Percentiles rank a stretch among this genome's conserved stretches.
phyloP scores from a whole-genome alignment of 2,888 invertebrate species.

The Andrena minutula region DNA sequence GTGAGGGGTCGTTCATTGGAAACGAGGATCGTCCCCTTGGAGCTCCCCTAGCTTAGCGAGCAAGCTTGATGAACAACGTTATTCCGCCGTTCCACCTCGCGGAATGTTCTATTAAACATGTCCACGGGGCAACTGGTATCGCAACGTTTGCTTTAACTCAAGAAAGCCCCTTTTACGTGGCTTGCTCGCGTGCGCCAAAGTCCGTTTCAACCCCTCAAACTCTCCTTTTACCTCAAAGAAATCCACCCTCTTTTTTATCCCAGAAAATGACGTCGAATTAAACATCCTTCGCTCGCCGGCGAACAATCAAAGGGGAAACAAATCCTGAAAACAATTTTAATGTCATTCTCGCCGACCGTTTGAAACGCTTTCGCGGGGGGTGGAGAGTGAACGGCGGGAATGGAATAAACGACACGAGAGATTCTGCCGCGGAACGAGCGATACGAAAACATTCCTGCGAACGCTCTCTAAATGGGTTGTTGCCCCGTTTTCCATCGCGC shows the following conservation, averaged over 20 bases:
- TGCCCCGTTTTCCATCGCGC: not conserved
- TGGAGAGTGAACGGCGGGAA: not conserved
- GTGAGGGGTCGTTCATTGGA: conserved; percentile 15
- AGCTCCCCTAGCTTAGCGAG: conserved; percentile 3
- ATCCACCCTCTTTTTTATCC: not conserved
- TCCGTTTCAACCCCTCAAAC: not conserved
- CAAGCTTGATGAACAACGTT: not conserved
- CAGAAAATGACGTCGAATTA: not conserved
- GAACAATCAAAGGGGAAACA: not conserved
- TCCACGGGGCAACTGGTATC: conserved; percentile 1
- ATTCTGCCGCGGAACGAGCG: not conserved
- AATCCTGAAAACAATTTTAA: conserved; percentile 1
- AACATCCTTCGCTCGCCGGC: not conserved
- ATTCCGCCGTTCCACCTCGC: no score
- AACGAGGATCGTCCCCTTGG: conserved; percentile 9
- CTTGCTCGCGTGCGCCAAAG: not conserved
- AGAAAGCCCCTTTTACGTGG: not conserved
- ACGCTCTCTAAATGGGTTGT: not conserved
- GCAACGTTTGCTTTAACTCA: conserved; percentile 1
- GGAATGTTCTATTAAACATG: conserved; percentile 13
- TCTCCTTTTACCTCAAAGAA: conserved; percentile 1
- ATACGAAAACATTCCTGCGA: conserved; percentile 16
- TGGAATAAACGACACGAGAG: not conserved
- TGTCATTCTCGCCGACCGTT: conserved; percentile 1
- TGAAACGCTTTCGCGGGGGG: not conserved